Percentiles rank a stretch among this genome's conserved stretches.
Conservation (phyloP, 1,140 invertebrate species). For the Euglossa dilemma region DNA sequence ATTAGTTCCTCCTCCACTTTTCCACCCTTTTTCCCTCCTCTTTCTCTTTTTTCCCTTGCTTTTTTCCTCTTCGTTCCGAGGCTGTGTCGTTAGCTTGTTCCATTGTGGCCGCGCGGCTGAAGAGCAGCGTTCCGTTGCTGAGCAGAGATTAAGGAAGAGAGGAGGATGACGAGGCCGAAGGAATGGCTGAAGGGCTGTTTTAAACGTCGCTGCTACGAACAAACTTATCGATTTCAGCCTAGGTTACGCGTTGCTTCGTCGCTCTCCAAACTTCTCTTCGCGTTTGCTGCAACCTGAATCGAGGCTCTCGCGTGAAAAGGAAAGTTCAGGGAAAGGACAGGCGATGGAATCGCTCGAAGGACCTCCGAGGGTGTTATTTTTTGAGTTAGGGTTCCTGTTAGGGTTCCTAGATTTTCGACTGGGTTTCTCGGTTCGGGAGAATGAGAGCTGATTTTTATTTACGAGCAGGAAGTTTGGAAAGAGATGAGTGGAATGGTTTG, state of each 20-base stretch:
- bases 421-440: too few relatives aligned
- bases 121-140: constrained; percentile 17
- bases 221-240: constrained; percentile 40
- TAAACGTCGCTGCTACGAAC: constrained; percentile 21
- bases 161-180: constrained; percentile 2
- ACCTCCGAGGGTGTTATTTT: background rate
- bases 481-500: too few relatives aligned
- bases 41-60: background rate
- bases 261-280: background rate
- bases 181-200: background rate
- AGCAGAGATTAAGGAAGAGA: constrained; percentile 28
- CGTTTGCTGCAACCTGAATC: background rate
- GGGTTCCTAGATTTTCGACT: too few relatives aligned
- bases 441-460: too few relatives aligned
- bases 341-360: background rate
- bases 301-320: constrained; percentile 12
- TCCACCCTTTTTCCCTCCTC: background rate
- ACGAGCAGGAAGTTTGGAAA: too few relatives aligned
- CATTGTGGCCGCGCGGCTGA: background rate
- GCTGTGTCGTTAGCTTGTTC: constrained; percentile 28
- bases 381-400: background rate
- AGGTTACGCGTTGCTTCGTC: background rate
- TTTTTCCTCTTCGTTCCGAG: background rate
- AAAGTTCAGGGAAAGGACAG: background rate
- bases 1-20: constrained; percentile 32